A percentile compares a stretch with the other conserved stretches of the same genome.
These are phyloP conservation scores for Cynocephalus volans DNA, from an alignment of 2,113 vertebrate genomes.

Conservation along the genomic window DNA sequence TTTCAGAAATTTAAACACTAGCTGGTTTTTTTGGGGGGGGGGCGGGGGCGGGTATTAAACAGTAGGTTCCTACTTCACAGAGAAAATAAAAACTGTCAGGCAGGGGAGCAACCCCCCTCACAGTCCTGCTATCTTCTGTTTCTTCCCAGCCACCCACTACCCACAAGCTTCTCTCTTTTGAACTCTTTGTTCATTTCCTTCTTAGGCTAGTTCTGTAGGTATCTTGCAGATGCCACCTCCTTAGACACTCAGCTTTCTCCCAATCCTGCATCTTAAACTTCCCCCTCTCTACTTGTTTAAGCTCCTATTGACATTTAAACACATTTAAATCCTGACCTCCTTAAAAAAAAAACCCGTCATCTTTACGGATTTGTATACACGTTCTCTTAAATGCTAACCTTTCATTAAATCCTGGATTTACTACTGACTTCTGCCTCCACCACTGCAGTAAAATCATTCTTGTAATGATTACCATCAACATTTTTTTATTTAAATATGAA, in stretches of 20 bases:
- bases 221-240: not conserved
- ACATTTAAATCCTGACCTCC: not conserved
- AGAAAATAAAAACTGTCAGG: constrained; percentile 5
- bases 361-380: not conserved
- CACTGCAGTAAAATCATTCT: not conserved
- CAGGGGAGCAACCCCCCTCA: not conserved
- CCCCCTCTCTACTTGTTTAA: not conserved
- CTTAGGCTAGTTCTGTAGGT: not conserved
- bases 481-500: not conserved
- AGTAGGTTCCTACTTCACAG: not conserved
- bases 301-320: not conserved
- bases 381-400: not conserved
- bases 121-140: not conserved
- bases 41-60: not conserved
- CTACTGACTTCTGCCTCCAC: not conserved
- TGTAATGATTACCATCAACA: not conserved
- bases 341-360: not conserved
- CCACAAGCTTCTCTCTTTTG: not conserved
- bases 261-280: not conserved
- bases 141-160: not conserved
- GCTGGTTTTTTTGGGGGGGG: not conserved
- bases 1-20: constrained; percentile 35
- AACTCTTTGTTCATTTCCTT: not conserved
- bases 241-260: not conserved
- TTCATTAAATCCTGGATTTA: not conserved